These are phyloP conservation scores for Sebastes hubbsi DNA, from an alignment of 2,797 vertebrate genomes.

Conservation along the genomic window DNA sequence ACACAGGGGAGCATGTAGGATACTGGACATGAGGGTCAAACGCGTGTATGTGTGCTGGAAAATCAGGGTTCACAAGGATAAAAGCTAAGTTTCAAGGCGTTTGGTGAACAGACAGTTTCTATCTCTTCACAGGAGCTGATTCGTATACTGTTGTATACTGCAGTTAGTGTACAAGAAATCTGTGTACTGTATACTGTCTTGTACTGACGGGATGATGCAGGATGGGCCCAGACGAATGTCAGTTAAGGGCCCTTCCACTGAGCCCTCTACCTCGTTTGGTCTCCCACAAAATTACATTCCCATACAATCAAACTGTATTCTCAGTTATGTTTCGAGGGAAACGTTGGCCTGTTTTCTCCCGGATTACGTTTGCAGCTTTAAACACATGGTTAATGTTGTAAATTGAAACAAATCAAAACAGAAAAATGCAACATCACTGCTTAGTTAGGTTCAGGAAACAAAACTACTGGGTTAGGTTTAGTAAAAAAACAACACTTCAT, in stretches of 20 bases:
- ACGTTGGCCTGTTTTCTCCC: accelerated
- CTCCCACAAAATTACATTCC: accelerated
- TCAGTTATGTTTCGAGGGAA: accelerated
- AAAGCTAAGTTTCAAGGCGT: not conserved
- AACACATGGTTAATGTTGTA: too few species aligned
- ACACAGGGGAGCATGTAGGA: slow-evolving; percentile 47
- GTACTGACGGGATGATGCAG: not conserved
- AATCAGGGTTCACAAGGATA: slow-evolving; percentile 1
- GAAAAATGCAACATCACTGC: too few species aligned
- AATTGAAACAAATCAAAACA: too few species aligned
- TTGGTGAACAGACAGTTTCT: not conserved
- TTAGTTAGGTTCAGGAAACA: too few species aligned
- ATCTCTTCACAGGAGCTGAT: not conserved
- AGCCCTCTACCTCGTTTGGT: not conserved
- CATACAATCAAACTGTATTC: too few species aligned
- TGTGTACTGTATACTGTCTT: not conserved
- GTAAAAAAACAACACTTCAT: too few species aligned
- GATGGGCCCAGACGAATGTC: not conserved
- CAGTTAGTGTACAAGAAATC: not conserved
- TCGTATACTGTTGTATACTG: not conserved
- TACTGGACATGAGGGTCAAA: slow-evolving; percentile 52
- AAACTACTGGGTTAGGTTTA: too few species aligned
- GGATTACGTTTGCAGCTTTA: too few species aligned
- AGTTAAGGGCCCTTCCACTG: not conserved
- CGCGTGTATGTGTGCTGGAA: not conserved